Percentiles rank a stretch among this genome's conserved stretches.
These are phyloP conservation scores for Zapornia atra DNA, from an alignment of 2,113 vertebrate species.

Conservation along the genomic window DNA sequence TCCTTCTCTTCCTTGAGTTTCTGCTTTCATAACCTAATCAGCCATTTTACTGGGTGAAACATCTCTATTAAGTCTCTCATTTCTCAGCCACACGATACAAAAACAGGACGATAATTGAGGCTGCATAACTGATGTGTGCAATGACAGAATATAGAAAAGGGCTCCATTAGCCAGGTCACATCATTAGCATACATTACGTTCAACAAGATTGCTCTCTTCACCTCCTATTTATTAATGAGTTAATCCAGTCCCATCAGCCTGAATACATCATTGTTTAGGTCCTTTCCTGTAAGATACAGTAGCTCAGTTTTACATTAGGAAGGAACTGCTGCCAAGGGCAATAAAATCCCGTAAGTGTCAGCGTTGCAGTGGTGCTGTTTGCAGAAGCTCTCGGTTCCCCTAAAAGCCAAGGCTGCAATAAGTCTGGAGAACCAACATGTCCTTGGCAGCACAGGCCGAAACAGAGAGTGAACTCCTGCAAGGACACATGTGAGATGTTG, in stretches of 20 bases:
- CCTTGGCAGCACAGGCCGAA: not conserved
- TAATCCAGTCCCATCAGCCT: slow-evolving; percentile 69
- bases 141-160: slow-evolving; percentile 73
- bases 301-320: slow-evolving; percentile 45
- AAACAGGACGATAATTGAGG: slow-evolving; percentile 73
- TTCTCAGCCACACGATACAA: slow-evolving; percentile 67
- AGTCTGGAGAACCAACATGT: not conserved
- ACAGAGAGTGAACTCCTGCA: not conserved
- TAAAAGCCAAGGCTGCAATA: not conserved
- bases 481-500: not conserved
- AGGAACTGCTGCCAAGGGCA: slow-evolving; percentile 12
- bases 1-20: slow-evolving; percentile 51
- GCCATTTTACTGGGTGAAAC: slow-evolving; percentile 68
- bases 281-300: slow-evolving; percentile 57
- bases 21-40: slow-evolving; percentile 75
- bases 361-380: not conserved
- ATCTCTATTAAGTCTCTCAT: slow-evolving; percentile 73
- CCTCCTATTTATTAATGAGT: slow-evolving; percentile 75
- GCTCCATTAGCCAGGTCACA: slow-evolving; percentile 76
- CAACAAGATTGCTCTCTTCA: slow-evolving; percentile 77
- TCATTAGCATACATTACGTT: slow-evolving; percentile 77
- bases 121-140: slow-evolving; percentile 71
- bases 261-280: slow-evolving; percentile 63
- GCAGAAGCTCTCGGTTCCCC: not conserved
- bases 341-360: slow-evolving; percentile 20